Evolutionary conservation across 2,797 vertebrate genomes (phyloP).

Genomic region (Pristis pectinata): DNA sequence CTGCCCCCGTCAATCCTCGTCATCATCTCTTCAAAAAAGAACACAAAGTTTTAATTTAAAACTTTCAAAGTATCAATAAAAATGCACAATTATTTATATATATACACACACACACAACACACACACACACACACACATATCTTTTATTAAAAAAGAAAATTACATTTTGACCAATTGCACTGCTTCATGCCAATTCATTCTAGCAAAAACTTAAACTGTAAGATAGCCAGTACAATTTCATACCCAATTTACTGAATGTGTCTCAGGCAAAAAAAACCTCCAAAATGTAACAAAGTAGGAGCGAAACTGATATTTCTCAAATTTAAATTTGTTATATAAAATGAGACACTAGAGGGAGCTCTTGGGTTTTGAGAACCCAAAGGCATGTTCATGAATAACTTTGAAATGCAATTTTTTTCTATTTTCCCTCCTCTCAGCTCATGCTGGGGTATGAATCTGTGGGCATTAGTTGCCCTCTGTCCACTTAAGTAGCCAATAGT

Average conservation of each 20-base stretch:
- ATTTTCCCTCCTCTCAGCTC: background rate
- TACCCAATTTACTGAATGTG: background rate
- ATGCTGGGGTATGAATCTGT: background rate
- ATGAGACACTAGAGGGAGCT: constrained; percentile 12
- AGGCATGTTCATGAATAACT: background rate
- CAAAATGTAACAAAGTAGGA: background rate
- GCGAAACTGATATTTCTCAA: background rate
- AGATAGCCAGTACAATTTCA: background rate
- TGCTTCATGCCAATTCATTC: background rate
- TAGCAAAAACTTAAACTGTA: background rate
- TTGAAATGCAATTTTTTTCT: background rate
- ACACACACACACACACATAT: too few species aligned
- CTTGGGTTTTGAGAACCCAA: background rate
- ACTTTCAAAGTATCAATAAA: too few species aligned
- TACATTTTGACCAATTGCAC: background rate
- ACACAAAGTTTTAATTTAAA: too few species aligned
- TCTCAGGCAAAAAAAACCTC: background rate
- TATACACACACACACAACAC: too few species aligned
- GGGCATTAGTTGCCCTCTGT: background rate
- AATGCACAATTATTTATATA: too few species aligned
- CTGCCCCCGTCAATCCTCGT: too few species aligned
- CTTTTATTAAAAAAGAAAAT: background rate
- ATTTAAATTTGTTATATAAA: background rate
- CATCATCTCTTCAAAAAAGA: too few species aligned
- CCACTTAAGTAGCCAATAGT: background rate